A percentile compares a stretch with the other conserved stretches of the same genome.
Conservation (phyloP, 2,888 invertebrate species). For the Dendrolimus pini region DNA sequence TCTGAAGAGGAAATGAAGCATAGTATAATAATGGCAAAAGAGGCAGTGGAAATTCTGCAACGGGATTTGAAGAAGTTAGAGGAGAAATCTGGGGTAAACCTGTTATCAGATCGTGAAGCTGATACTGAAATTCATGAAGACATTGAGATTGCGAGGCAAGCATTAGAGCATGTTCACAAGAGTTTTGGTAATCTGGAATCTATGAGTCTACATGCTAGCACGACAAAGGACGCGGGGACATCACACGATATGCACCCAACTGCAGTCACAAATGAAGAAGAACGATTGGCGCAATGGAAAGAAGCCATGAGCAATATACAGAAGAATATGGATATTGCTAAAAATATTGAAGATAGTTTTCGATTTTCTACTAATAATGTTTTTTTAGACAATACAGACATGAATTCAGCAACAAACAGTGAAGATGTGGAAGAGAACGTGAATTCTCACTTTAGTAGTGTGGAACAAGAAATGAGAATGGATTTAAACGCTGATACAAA, state of each 20-base stretch:
- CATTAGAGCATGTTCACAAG: constrained; percentile 45
- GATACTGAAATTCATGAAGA: constrained; percentile 46
- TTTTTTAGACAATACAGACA: neutral
- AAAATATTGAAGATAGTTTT: constrained; percentile 55
- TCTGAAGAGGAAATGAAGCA: constrained; percentile 47
- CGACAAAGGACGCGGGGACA: constrained; percentile 26
- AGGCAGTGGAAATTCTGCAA: constrained; percentile 41
- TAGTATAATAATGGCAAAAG: constrained; percentile 55
- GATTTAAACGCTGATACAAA: neutral
- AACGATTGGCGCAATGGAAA: constrained; percentile 54
- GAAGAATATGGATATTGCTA: constrained; percentile 44
- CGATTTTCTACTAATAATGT: constrained; percentile 11
- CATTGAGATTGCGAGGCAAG: constrained; percentile 48
- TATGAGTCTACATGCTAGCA: constrained; percentile 34
- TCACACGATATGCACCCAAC: constrained; percentile 23
- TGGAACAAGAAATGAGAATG: neutral
- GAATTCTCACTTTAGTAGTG: neutral
- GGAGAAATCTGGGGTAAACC: constrained; percentile 23
- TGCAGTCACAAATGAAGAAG: constrained; percentile 35
- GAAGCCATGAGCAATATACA: constrained; percentile 45
- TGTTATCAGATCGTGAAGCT: constrained; percentile 19
- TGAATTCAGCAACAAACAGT: constrained; percentile 12
- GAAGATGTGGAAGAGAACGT: constrained; percentile 11
- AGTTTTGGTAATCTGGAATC: constrained; percentile 44
- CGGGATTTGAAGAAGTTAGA: constrained; percentile 44